Conservation (phyloP, 2,888 invertebrate species). For the Ecdyonurus torrentis region DNA sequence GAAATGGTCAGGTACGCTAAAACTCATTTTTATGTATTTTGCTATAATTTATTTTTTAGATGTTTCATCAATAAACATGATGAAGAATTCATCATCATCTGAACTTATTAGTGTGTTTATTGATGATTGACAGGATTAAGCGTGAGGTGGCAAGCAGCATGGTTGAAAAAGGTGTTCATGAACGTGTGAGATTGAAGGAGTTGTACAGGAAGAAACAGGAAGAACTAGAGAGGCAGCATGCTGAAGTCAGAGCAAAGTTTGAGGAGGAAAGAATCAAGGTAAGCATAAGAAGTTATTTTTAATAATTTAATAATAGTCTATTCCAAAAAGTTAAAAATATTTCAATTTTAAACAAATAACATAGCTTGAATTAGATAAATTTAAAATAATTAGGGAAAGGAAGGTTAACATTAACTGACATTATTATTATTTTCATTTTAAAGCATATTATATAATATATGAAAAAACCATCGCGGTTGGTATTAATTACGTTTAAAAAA, state of each 20-base stretch:
- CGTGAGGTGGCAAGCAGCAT: slow-evolving; percentile 65
- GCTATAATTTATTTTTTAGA: background rate
- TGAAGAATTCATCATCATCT: background rate
- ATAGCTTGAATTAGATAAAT: too few relatives aligned
- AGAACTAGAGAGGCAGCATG: slow-evolving; percentile 61
- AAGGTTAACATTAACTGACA: too few relatives aligned
- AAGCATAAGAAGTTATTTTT: slow-evolving; percentile 10
- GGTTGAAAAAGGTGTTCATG: slow-evolving; percentile 78
- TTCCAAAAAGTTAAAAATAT: background rate
- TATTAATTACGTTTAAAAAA: too few relatives aligned
- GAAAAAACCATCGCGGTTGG: too few relatives aligned
- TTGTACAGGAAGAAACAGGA: slow-evolving; percentile 58
- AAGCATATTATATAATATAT: too few relatives aligned
- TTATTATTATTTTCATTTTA: too few relatives aligned
- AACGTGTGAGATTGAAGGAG: slow-evolving; percentile 63
- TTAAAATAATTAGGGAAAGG: too few relatives aligned
- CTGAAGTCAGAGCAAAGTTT: slow-evolving; percentile 50
- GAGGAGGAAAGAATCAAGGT: slow-evolving; percentile 50
- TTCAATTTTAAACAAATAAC: too few relatives aligned
- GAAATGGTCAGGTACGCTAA: slow-evolving; percentile 43
- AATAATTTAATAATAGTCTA: background rate
- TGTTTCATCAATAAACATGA: background rate
- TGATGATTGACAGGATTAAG: slow-evolving; percentile 40
- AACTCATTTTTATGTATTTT: slow-evolving; percentile 10
- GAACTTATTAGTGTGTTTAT: background rate